phyloP scores from a whole-genome alignment of 2,888 invertebrate species.

The Drosophila melanosoma region DNA sequence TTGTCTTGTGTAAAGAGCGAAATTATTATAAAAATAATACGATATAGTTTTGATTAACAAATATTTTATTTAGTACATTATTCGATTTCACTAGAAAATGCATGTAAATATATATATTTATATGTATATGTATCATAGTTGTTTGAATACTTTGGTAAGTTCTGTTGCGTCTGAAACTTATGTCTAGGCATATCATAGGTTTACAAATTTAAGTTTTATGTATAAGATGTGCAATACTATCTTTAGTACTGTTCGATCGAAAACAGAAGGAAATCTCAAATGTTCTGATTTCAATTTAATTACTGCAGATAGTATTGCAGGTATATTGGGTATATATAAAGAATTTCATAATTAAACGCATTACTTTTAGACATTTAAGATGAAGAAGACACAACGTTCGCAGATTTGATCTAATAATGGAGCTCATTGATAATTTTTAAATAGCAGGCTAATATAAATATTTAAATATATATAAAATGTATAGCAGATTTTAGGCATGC shows the following conservation, averaged over 20 bases:
- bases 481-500: conserved; percentile 27
- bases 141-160: conserved; percentile 74
- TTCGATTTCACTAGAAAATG: conserved; percentile 79
- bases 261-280: neutral
- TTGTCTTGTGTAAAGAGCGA: neutral
- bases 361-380: conserved; percentile 41
- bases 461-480: conserved; percentile 24
- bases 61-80: conserved; percentile 60
- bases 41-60: conserved; percentile 42
- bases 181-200: conserved; percentile 32
- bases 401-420: conserved; percentile 72
- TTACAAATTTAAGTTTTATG: conserved; percentile 23
- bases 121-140: conserved; percentile 62
- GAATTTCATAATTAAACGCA: conserved; percentile 56
- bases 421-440: conserved; percentile 47
- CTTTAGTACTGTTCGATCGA: neutral
- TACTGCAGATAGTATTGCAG: conserved; percentile 10
- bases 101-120: conserved; percentile 79
- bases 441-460: conserved; percentile 27
- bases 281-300: neutral
- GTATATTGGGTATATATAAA: conserved; percentile 26
- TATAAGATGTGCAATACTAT: conserved; percentile 4
- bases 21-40: neutral
- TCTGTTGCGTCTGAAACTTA: conserved; percentile 62
- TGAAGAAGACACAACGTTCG: conserved; percentile 72